Percentiles rank a stretch among this genome's conserved stretches.
These are phyloP conservation scores for Oreocharis arfaki DNA, from an alignment of 2,113 vertebrate species.

Conservation along the genomic window DNA sequence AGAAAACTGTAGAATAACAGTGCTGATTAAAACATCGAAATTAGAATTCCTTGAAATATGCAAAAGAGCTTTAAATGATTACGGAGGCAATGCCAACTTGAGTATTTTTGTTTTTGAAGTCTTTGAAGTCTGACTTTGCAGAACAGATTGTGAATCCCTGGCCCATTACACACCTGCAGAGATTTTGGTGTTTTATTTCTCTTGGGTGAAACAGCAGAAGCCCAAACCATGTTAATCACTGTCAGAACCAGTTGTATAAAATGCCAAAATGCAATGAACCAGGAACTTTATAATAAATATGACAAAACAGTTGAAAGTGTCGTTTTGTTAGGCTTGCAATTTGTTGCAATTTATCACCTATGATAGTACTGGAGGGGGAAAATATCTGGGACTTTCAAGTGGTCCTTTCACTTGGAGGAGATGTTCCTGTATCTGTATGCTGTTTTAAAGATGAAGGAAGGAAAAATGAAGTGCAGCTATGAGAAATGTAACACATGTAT, in stretches of 20 bases:
- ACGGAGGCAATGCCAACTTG: slow-evolving; percentile 66
- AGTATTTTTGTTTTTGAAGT: slow-evolving; percentile 70
- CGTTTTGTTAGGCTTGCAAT: slow-evolving; percentile 72
- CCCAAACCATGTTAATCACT: slow-evolving; percentile 82
- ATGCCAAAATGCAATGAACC: slow-evolving; percentile 79
- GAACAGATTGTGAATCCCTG: slow-evolving; percentile 89
- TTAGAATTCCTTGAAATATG: slow-evolving; percentile 61
- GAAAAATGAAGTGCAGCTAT: not conserved
- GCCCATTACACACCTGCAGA: slow-evolving; percentile 83
- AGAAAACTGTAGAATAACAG: slow-evolving; percentile 2
- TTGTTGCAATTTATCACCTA: slow-evolving; percentile 68
- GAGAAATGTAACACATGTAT: fast-evolving
- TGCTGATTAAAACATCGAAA: slow-evolving; percentile 57
- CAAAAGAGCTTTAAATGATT: slow-evolving; percentile 61
- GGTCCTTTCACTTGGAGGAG: not conserved
- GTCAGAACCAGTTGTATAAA: slow-evolving; percentile 86
- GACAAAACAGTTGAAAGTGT: slow-evolving; percentile 72
- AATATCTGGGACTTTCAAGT: not conserved
- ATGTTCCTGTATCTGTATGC: not conserved
- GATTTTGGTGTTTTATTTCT: slow-evolving; percentile 82
- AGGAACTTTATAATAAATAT: slow-evolving; percentile 76
- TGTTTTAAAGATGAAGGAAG: not conserved
- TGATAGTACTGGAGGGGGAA: not conserved
- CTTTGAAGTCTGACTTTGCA: slow-evolving; percentile 80
- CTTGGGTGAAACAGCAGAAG: slow-evolving; percentile 77